Evolutionary conservation across 2,888 invertebrate genomes (phyloP).

Genomic region (Orthosia cruda): DNA sequence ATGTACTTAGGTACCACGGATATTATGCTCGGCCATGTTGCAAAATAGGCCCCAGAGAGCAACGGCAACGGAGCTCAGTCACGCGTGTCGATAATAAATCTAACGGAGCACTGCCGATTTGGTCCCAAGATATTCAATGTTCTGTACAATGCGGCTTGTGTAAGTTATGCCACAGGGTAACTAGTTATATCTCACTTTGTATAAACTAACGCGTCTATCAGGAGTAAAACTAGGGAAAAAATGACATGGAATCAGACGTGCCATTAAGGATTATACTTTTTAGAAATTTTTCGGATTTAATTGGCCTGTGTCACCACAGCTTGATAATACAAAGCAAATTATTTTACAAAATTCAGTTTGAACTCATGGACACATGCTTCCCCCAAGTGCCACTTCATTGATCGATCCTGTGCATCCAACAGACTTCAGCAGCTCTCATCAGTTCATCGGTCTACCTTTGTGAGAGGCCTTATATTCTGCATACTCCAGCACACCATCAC

Average conservation of each 20-base stretch:
- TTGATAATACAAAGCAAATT: neutral
- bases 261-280: neutral
- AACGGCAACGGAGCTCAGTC: slow-evolving; percentile 72
- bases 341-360: neutral
- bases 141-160: slow-evolving; percentile 59
- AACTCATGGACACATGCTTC: too few species aligned
- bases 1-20: slow-evolving; percentile 59
- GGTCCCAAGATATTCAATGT: slow-evolving; percentile 77
- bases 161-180: slow-evolving; percentile 24
- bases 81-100: slow-evolving; percentile 79
- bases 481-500: neutral
- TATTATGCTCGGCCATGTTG: slow-evolving; percentile 68
- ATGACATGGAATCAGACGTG: neutral
- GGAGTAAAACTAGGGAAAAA: neutral
- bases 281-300: neutral
- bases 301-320: neutral
- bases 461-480: neutral
- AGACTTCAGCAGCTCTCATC: too few species aligned
- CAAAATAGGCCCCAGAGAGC: slow-evolving; percentile 72
- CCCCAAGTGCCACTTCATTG: too few species aligned
- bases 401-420: too few species aligned
- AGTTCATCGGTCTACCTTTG: too few species aligned
- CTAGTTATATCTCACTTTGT: slow-evolving; percentile 20
- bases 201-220: neutral
- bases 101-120: slow-evolving; percentile 75